These are phyloP conservation scores for Macaria liturata DNA, from an alignment of 2,888 invertebrate genomes.

Conservation along the genomic window DNA sequence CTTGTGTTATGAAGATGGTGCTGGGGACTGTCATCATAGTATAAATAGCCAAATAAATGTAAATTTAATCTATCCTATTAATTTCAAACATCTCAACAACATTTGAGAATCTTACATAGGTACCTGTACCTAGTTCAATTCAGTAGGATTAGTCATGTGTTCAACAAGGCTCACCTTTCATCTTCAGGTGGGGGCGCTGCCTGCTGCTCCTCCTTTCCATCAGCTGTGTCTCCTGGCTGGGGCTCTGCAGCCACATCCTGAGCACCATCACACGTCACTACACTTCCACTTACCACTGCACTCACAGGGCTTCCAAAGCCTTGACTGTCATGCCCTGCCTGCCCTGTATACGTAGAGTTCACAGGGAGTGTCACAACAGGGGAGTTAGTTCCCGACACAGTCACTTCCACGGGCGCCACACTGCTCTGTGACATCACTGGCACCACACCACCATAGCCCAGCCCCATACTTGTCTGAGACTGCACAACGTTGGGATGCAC, in stretches of 20 bases:
- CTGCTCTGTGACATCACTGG: constrained; percentile 81
- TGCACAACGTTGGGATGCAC: constrained; percentile 77
- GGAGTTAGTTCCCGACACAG: constrained; percentile 79
- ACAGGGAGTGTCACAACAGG: constrained; percentile 79
- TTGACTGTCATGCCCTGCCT: constrained; percentile 72
- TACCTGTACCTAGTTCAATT: too few relatives aligned
- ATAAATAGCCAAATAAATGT: too few relatives aligned
- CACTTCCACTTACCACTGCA: constrained; percentile 74
- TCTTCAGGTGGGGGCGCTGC: constrained; percentile 66
- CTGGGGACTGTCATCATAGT: too few relatives aligned
- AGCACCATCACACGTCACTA: constrained; percentile 78
- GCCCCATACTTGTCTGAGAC: constrained; percentile 77
- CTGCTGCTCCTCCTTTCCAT: constrained; percentile 74
- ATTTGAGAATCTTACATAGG: too few relatives aligned
- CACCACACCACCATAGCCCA: constrained; percentile 71
- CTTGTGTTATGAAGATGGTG: too few relatives aligned
- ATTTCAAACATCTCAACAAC: too few relatives aligned
- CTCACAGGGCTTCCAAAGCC: constrained; percentile 80
- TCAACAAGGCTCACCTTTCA: constrained; percentile 70
- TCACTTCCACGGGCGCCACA: constrained; percentile 70
- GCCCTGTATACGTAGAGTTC: constrained; percentile 64
- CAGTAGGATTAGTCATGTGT: too few relatives aligned
- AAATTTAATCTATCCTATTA: too few relatives aligned
- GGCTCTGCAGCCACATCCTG: constrained; percentile 62
- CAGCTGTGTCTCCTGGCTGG: constrained; percentile 68